Base-by-base conservation (phyloP, 2,113 vertebrate genomes). In the Arothron firmamentum region DNA sequence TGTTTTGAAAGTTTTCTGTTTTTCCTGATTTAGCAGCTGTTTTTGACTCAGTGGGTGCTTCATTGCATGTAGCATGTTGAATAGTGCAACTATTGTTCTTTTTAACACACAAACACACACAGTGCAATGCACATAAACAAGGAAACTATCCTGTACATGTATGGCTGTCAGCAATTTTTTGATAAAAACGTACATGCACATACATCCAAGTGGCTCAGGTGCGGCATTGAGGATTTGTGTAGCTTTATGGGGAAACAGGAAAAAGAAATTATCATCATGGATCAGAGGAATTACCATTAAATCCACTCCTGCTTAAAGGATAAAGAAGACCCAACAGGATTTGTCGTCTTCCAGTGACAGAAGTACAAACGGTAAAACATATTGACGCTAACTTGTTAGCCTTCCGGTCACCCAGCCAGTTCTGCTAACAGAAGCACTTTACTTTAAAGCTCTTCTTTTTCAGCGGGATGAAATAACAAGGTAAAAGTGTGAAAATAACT, bases 391-490 rank as follows among this genome's bases (percentile, higher is more conserved):
- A 83, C 78, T 83, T 87, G 86, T 90, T 88, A 88, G 87, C 86
- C 89, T 88, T 85, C 75, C 65, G 81, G 85, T 89, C 89, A 89
- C 86, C 83, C 78, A 75, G 53, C 50, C 57, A 66, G 75, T 87
- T 90, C 81, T 91, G 90, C 90, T 74, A 74, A 86, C 76, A 72
- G 62, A 56, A 85, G 89, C 90, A 91, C 88, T 90, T 91, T 89
- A 91, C 86, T 90, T 90, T 87, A 80, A 84, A 87, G 77, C 84
- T 73, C 74, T 68, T 76, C 73, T 74, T 84, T 87, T 80, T 81
- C 84, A 85, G 81, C 72, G 65, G 82, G 80, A 84, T 83, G 57
- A 81, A 84, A 87, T 87, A 89, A 86, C 69, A 86, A 78, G 80
- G 75, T 70, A 47, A 72, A 89, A 85, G 82, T 86, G 80, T 80